Evolutionary conservation across 2,113 vertebrate species (phyloP).

Genomic region (Heterochromis multidens): DNA sequence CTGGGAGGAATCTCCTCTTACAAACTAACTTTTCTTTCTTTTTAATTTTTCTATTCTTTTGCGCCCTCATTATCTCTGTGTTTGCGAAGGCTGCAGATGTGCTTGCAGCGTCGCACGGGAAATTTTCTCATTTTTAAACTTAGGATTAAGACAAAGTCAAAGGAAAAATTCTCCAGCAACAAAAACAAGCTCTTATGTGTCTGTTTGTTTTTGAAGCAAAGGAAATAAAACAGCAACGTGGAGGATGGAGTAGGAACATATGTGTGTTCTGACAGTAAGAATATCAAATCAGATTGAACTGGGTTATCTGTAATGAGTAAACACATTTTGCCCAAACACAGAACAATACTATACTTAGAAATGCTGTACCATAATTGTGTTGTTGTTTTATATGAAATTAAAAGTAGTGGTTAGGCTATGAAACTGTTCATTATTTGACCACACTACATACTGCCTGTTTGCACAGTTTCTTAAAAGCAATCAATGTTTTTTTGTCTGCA

Average conservation of each 20-base stretch:
- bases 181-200: background rate
- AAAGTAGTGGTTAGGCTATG: background rate
- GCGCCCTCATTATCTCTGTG: conserved; percentile 54
- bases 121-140: conserved; percentile 58
- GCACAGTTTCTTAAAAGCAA: background rate
- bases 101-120: conserved; percentile 45
- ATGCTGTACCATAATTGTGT: background rate
- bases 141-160: conserved; percentile 41
- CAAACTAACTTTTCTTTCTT: conserved; percentile 49
- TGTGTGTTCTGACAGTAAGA: conserved; percentile 34
- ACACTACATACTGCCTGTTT: background rate
- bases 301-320: conserved; percentile 60
- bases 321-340: conserved; percentile 14
- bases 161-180: background rate
- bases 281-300: conserved; percentile 60
- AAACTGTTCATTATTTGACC: conserved; percentile 11
- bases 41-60: conserved; percentile 37
- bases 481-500: background rate
- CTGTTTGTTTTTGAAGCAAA: conserved; percentile 39
- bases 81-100: conserved; percentile 36
- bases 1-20: conserved; percentile 53
- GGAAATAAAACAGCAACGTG: conserved; percentile 23
- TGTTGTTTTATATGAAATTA: conserved; percentile 16
- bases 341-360: conserved; percentile 23
- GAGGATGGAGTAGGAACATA: conserved; percentile 50